phyloP scores from a whole-genome alignment of 2,888 invertebrate species.

The Caradrina clavipalpis region DNA sequence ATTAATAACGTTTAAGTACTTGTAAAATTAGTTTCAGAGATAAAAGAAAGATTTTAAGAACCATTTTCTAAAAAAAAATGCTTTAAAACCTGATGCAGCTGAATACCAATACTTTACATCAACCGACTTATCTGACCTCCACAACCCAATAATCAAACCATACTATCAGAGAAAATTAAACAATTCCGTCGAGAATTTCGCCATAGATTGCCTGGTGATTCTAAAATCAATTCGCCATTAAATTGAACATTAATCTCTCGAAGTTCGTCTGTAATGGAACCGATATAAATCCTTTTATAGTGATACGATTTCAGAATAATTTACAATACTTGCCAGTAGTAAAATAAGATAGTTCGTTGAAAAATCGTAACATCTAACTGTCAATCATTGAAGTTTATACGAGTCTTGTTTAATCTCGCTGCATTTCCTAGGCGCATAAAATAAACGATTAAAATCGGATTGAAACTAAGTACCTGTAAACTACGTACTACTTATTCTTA shows the following conservation, averaged over 20 bases:
- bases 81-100: no score
- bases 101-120: no score
- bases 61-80: no score
- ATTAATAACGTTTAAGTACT: no score
- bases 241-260: slow-evolving; percentile 1
- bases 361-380: slow-evolving; percentile 27
- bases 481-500: no score
- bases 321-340: slow-evolving; percentile 9
- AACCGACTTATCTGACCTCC: not conserved
- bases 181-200: not conserved
- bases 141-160: not conserved
- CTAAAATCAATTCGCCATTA: slow-evolving; percentile 31
- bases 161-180: not conserved
- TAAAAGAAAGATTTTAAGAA: no score
- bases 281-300: slow-evolving; percentile 13
- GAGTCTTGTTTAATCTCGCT: slow-evolving; percentile 19
- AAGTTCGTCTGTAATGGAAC: slow-evolving; percentile 15
- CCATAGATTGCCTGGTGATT: not conserved
- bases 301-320: not conserved
- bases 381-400: slow-evolving; percentile 33
- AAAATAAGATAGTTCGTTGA: slow-evolving; percentile 44
- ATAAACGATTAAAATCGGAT: slow-evolving; percentile 27
- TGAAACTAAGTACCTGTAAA: not conserved
- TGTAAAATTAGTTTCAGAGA: no score
- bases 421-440: slow-evolving; percentile 26